Percentiles rank a stretch among this genome's conserved stretches.
phyloP scores from a whole-genome alignment of 2,888 invertebrate genomes.

The Branchellion lobata region DNA sequence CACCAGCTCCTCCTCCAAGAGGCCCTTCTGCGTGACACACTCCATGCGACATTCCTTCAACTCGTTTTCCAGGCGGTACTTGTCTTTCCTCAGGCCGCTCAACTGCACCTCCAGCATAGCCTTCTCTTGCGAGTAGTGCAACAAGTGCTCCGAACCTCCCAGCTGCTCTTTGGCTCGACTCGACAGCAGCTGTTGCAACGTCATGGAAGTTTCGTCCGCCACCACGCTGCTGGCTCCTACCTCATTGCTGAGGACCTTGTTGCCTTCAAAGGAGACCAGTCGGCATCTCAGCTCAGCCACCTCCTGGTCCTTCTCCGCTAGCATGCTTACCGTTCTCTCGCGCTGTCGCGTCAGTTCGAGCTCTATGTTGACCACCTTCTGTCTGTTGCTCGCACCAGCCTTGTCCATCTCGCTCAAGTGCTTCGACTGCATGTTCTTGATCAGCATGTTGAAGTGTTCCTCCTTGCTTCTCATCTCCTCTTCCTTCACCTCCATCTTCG shows the following conservation, averaged over 20 bases:
- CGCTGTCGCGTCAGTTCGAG: conserved; percentile 70
- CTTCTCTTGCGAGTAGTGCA: conserved; percentile 80
- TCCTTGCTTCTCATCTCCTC: conserved; percentile 50
- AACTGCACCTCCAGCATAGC: conserved; percentile 79
- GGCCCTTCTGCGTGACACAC: conserved; percentile 64
- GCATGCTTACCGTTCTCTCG: conserved; percentile 73
- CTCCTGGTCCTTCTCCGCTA: conserved; percentile 76
- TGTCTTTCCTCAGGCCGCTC: conserved; percentile 72
- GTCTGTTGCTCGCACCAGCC: conserved; percentile 68
- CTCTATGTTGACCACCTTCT: conserved; percentile 66
- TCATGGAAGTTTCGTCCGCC: neutral
- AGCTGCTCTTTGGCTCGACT: neutral
- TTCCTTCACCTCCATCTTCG: conserved; percentile 61
- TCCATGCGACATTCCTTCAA: conserved; percentile 64
- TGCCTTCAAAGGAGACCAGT: neutral
- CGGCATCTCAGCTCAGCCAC: conserved; percentile 59
- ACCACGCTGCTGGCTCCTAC: conserved; percentile 49
- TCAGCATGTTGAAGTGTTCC: conserved; percentile 56
- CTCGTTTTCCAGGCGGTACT: conserved; percentile 67
- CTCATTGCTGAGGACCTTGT: neutral
- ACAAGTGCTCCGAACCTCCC: conserved; percentile 63
- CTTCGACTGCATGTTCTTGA: conserved; percentile 57
- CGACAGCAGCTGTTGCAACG: conserved; percentile 2
- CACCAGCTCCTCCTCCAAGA: conserved; percentile 47
- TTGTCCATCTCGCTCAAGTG: conserved; percentile 62